These are phyloP conservation scores for Chlorospingus semifuscus DNA, from an alignment of 2,797 vertebrate genomes.

Conservation along the genomic window DNA sequence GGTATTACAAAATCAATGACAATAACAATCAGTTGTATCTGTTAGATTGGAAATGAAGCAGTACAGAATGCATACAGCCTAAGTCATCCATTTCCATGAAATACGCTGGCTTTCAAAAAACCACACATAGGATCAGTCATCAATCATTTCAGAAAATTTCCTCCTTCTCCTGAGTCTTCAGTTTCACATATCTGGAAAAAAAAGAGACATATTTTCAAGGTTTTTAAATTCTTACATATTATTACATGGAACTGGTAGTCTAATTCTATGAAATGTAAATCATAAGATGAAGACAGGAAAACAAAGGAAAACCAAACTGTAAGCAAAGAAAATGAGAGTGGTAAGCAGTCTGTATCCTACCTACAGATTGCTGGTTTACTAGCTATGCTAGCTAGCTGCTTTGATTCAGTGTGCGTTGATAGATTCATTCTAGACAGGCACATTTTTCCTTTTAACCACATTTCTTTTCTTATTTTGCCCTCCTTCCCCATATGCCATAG, in stretches of 20 bases:
- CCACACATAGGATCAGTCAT: background rate
- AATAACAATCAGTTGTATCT: background rate
- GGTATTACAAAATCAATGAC: background rate
- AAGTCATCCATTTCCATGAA: background rate
- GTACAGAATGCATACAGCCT: background rate
- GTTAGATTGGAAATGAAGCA: background rate
- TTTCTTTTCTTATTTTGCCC: conserved; percentile 26
- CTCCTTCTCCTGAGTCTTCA: background rate
- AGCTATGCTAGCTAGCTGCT: background rate
- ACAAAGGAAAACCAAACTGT: background rate
- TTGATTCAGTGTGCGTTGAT: background rate
- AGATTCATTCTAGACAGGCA: background rate
- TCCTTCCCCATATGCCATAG: conserved; percentile 1
- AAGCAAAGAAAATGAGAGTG: background rate
- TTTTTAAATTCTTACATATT: background rate
- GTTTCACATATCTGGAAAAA: background rate
- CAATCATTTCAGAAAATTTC: background rate
- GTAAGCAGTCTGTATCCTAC: background rate
- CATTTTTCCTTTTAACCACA: conserved; percentile 11
- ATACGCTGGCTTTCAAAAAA: background rate
- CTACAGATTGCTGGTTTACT: background rate
- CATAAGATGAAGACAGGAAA: background rate
- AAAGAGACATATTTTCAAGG: background rate
- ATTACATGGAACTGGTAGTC: background rate
- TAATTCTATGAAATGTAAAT: conserved; percentile 23